A percentile compares a stretch with the other conserved stretches of the same genome.
phyloP scores from a whole-genome alignment of 2,113 vertebrate species.

The Oceanodroma tethys region DNA sequence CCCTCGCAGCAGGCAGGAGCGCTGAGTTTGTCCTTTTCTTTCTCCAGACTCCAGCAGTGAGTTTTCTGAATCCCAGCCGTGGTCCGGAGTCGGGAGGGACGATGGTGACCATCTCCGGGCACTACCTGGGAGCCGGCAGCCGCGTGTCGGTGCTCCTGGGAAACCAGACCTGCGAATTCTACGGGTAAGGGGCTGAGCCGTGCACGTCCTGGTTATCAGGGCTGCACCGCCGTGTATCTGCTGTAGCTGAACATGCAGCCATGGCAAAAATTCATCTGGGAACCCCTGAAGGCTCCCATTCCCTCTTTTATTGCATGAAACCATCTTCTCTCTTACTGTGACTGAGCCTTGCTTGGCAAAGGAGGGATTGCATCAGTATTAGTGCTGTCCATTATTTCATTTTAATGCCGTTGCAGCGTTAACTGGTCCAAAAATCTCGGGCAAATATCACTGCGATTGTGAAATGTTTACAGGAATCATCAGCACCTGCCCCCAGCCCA shows the following conservation, averaged over 20 bases:
- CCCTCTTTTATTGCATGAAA: background rate
- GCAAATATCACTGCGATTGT: background rate
- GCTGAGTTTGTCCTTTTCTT: background rate
- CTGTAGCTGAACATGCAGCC: background rate
- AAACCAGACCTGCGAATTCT: slow-evolving; percentile 96
- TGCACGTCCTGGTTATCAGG: background rate
- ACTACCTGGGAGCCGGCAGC: slow-evolving; percentile 91
- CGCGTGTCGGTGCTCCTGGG: slow-evolving; percentile 86
- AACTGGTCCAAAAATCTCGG: background rate
- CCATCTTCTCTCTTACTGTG: background rate
- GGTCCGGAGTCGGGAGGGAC: slow-evolving; percentile 96
- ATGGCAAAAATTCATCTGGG: background rate
- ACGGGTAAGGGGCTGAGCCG: slow-evolving; percentile 75
- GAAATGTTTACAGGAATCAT: background rate
- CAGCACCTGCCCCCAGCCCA: background rate
- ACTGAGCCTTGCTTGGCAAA: background rate
- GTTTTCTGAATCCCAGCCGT: slow-evolving; percentile 83
- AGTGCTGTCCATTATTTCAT: background rate
- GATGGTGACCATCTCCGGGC: slow-evolving; percentile 91
- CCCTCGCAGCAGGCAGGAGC: background rate
- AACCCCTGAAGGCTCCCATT: background rate
- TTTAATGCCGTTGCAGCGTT: background rate
- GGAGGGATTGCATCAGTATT: background rate
- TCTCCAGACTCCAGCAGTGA: slow-evolving; percentile 84
- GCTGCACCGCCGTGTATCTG: fast-evolving